A percentile compares a stretch with the other conserved stretches of the same genome.
phyloP scores from a whole-genome alignment of 2,113 vertebrate species.

The Regulus satrapa region DNA sequence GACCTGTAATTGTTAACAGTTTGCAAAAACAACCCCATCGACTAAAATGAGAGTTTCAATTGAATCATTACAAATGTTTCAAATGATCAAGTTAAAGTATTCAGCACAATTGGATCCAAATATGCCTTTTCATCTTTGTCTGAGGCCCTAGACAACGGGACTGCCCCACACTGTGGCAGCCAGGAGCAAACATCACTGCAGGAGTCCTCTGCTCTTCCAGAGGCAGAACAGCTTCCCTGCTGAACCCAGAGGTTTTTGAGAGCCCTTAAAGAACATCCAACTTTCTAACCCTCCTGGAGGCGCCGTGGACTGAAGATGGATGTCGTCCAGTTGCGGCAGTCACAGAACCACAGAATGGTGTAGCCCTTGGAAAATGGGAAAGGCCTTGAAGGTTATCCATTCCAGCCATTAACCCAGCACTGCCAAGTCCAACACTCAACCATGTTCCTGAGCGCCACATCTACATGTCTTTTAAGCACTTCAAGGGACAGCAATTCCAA shows the following conservation, averaged over 20 bases:
- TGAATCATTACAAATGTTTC: neutral
- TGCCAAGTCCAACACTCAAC: neutral
- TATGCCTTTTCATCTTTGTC: neutral
- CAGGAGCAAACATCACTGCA: neutral
- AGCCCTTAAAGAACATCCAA: neutral
- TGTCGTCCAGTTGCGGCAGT: neutral
- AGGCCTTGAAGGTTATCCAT: neutral
- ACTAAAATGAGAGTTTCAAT: neutral
- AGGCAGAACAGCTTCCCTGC: neutral
- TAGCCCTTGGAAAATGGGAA: neutral
- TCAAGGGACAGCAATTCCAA: neutral
- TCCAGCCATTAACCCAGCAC: neutral
- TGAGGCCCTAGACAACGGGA: neutral
- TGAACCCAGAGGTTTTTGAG: neutral
- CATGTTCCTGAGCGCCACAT: neutral
- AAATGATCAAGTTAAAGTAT: neutral
- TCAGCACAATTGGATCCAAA: neutral
- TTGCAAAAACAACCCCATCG: neutral
- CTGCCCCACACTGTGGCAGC: neutral
- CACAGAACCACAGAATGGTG: neutral
- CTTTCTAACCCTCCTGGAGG: neutral
- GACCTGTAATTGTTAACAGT: neutral
- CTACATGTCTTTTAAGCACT: neutral
- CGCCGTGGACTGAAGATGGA: neutral
- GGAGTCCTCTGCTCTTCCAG: neutral